Base-by-base conservation (phyloP, 2,113 vertebrate genomes). In the Jacana jacana region DNA sequence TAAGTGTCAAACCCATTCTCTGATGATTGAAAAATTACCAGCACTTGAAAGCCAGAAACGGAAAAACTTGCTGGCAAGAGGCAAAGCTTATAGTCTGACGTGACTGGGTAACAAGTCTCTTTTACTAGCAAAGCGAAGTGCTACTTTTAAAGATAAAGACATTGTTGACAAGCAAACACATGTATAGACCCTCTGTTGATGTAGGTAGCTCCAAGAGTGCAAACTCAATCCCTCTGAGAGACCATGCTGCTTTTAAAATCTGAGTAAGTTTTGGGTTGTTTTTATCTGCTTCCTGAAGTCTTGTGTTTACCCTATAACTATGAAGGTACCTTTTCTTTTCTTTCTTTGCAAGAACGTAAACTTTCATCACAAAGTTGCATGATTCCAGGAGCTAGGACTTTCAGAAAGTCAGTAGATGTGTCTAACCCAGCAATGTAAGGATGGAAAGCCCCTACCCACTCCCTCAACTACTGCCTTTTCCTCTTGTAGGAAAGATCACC, bases 11-110 rank as follows among this genome's bases (percentile, higher is more conserved):
- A 66, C 23, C 7, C 10, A 4, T 83, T 90, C 60, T 86, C 28
- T 68, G 40, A 9, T 55, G 85, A 81, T 11, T 80, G 76, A 95
- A 90, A 94, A 90, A 91, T 80, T 25, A 31, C 48, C 33, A 64
- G 60, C 68, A 61, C 27, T 27, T 17, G 23, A 63, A 58, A 89
- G 46, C 23, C 51, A 91, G 68, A 65, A 94, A 70, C 52, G 2
- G 2, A 60, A 84, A 86, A 91, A 70, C 52, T 49, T 92, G 33
- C 39, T 88, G 49, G 66, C 57, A 72, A 65, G 44, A 72, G 66
- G 63, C 65, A 76, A 15, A 66, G 4, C 0, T 44, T 54, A 27
- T 4, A 8, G 17, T 37, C 35, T 71, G 63, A 31, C 1, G 2
- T 60, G 57, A 51, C 52, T 28, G 60, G 23, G 48, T 75, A 78